These are phyloP conservation scores for Drosophila incognita DNA, from an alignment of 2,888 invertebrate genomes.

Conservation along the genomic window DNA sequence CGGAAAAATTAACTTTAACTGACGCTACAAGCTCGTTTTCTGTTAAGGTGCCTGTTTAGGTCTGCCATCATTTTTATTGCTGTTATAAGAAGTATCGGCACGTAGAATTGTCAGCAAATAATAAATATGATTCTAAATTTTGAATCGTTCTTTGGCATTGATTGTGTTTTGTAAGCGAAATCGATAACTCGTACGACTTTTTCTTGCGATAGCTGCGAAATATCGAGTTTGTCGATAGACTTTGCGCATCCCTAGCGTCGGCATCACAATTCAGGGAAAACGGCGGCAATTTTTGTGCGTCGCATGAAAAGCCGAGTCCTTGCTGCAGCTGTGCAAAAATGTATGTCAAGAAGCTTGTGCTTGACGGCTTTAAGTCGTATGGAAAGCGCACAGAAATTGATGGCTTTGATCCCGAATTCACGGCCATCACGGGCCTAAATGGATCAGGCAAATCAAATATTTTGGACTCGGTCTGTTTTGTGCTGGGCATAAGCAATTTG, in stretches of 20 bases:
- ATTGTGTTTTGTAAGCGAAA: neutral
- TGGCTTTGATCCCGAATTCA: conserved; percentile 97
- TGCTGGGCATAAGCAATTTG: conserved; percentile 97
- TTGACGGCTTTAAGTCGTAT: conserved; percentile 99
- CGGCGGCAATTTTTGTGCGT: conserved; percentile 46
- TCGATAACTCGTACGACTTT: neutral
- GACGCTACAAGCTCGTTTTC: neutral
- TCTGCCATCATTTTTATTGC: neutral
- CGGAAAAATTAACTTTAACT: conserved; percentile 72
- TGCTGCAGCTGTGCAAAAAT: conserved; percentile 86
- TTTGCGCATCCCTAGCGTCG: conserved; percentile 42
- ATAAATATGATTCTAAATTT: neutral
- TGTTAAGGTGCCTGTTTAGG: neutral
- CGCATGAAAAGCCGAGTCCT: neutral
- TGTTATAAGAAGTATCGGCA: neutral
- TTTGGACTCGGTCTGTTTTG: conserved; percentile 98
- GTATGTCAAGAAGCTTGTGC: conserved; percentile 95
- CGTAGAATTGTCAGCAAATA: neutral
- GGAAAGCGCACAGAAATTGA: conserved; percentile 95
- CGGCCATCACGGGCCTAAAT: conserved; percentile 99
- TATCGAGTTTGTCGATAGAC: conserved; percentile 8
- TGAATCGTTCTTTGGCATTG: neutral
- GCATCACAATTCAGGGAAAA: conserved; percentile 41
- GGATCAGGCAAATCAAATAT: conserved; percentile 99
- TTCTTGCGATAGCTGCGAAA: neutral